Evolutionary conservation across 2,113 vertebrate species (phyloP).

Genomic region (Ophiodon elongatus): DNA sequence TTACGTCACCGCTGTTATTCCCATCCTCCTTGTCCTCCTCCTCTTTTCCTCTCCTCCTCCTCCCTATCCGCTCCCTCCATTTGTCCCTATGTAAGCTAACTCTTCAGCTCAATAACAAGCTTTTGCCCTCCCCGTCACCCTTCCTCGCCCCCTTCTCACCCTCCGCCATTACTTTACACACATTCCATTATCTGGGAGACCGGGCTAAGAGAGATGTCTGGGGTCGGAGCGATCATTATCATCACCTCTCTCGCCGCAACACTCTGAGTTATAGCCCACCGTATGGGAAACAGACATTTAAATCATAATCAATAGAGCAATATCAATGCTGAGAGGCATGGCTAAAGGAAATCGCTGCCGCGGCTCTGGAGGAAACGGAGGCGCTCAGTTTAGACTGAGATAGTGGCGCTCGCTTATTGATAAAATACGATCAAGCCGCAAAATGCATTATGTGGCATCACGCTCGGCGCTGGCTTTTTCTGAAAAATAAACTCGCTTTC

Average conservation of each 20-base stretch:
- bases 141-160: constrained; percentile 52
- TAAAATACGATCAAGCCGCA: constrained; percentile 49
- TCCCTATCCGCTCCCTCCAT: constrained; percentile 65
- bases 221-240: constrained; percentile 79
- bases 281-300: constrained; percentile 82
- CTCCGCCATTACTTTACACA: constrained; percentile 73
- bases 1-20: constrained; percentile 79
- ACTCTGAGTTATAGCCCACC: constrained; percentile 72
- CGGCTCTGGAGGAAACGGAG: constrained; percentile 47
- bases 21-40: constrained; percentile 41
- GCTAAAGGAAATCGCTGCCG: constrained; percentile 72
- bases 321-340: constrained; percentile 72
- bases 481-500: constrained; percentile 33
- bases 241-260: constrained; percentile 68
- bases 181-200: constrained; percentile 77
- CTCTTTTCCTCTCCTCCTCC: constrained; percentile 46
- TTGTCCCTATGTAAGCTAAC: constrained; percentile 64
- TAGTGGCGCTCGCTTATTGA: constrained; percentile 50
- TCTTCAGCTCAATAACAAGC: constrained; percentile 75
- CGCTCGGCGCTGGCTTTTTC: neutral
- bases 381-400: constrained; percentile 47
- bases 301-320: constrained; percentile 83
- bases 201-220: constrained; percentile 76
- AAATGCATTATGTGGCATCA: constrained; percentile 52
- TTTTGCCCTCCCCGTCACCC: constrained; percentile 63